Base-by-base conservation (phyloP, 1,140 invertebrate genomes). In the Delia radicum region DNA sequence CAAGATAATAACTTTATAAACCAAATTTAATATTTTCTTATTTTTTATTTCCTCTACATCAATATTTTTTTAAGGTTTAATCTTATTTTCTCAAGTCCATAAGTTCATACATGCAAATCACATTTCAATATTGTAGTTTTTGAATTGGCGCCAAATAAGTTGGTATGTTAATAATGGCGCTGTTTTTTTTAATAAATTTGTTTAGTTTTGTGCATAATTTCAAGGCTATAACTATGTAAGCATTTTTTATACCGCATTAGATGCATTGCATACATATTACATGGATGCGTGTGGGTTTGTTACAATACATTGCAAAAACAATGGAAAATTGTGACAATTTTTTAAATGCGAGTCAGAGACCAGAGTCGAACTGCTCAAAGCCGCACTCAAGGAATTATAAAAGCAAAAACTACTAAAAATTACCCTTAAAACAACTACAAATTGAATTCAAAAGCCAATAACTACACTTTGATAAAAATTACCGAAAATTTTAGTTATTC, bases 181-280 rank as follows among this genome's bases (percentile, higher is more conserved):
- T 55, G 48, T 55, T 21, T 55, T 48, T n/a, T 55, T 21, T 55
- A 55, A 55, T n/a, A n/a, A n/a, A n/a, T n/a, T n/a, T n/a, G n/a
- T n/a, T n/a, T n/a, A n/a, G n/a, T n/a, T 55, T 55, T 55, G n/a
- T 55, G 48, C n/a, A 55, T 55, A 55, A 55, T 55, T 55, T 55
- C 48, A 55, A 55, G 48, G 48, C 48, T 55, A 55, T 37, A n/a
- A 42, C 12, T 42, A 15, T 5, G 18, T 21, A 21, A 37, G 33
- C 33, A 4, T 18, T 3, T 55, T 55, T 55, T 21, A 55, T 55
- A 21, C n/a, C 48, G 48, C n/a, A 55, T 21, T 55, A 55, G 18
- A n/a, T 55, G 18, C 8, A 10, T 24, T 55, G 2, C 6, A n/a
- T 55, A 1, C 10, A 8, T 55, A 21, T 55, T 55, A 55, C 48